These are phyloP conservation scores for Neelides folsomi DNA, from an alignment of 2,888 invertebrate genomes.

Conservation along the genomic window DNA sequence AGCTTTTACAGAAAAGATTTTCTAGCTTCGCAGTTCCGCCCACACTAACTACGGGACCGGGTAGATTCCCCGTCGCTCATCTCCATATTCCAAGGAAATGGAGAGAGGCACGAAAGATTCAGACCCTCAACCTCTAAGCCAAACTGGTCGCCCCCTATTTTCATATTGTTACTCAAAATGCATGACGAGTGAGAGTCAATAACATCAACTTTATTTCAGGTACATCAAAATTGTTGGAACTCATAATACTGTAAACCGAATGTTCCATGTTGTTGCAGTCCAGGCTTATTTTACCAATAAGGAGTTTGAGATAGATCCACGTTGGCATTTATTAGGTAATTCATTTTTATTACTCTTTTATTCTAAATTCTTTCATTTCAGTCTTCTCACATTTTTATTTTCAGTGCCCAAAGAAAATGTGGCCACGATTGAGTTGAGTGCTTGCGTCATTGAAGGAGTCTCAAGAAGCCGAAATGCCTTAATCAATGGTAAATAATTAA, in stretches of 20 bases:
- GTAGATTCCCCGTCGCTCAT: too few relatives aligned
- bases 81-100: too few relatives aligned
- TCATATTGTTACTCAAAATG: too few relatives aligned
- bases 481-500: slow-evolving; percentile 53
- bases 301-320: slow-evolving; percentile 50
- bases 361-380: slow-evolving; percentile 3
- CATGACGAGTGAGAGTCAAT: too few relatives aligned
- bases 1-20: too few relatives aligned
- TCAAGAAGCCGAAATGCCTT: slow-evolving; percentile 82
- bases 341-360: slow-evolving; percentile 4
- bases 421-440: slow-evolving; percentile 76
- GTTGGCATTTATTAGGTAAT: slow-evolving; percentile 52
- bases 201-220: slow-evolving; percentile 14
- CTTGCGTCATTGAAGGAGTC: slow-evolving; percentile 92
- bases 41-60: too few relatives aligned
- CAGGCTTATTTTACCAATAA: slow-evolving; percentile 75
- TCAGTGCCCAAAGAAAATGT: slow-evolving; percentile 78
- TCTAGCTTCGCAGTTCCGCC: too few relatives aligned
- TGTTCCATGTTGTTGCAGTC: slow-evolving; percentile 81
- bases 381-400: slow-evolving; percentile 36
- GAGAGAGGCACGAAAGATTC: too few relatives aligned
- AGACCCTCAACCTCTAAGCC: too few relatives aligned
- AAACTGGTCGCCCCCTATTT: too few relatives aligned
- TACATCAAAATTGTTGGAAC: slow-evolving; percentile 52
- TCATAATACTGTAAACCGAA: slow-evolving; percentile 87